Evolutionary conservation across 2,888 invertebrate genomes (phyloP).

Genomic region (Calliscelio sp.): DNA sequence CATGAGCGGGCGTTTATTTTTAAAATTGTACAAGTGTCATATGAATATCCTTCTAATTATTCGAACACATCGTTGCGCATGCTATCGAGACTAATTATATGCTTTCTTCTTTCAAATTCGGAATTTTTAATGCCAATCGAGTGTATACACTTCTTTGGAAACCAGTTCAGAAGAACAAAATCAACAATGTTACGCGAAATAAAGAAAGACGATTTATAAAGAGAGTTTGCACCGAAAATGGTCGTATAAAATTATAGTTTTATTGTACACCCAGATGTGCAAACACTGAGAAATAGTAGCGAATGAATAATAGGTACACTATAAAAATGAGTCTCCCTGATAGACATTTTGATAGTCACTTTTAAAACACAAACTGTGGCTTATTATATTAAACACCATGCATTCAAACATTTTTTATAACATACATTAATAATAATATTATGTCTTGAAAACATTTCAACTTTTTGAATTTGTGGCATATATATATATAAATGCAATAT

Average conservation of each 20-base stretch:
- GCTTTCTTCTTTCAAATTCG: slow-evolving; percentile 21
- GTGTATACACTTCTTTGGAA: slow-evolving; percentile 5
- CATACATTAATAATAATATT: too few species aligned
- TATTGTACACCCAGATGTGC: slow-evolving; percentile 45
- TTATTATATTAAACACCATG: too few species aligned
- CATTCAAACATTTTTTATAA: too few species aligned
- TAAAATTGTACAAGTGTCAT: slow-evolving; percentile 41
- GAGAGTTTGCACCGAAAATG: slow-evolving; percentile 35
- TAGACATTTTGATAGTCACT: too few species aligned
- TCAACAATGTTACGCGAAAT: slow-evolving; percentile 1
- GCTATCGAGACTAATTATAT: slow-evolving; percentile 47
- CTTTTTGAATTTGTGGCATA: too few species aligned
- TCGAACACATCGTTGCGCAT: slow-evolving; percentile 1
- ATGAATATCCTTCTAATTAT: slow-evolving; percentile 35
- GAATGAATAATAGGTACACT: too few species aligned
- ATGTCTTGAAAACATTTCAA: too few species aligned
- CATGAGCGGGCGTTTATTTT: slow-evolving; percentile 18
- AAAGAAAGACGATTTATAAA: slow-evolving; percentile 13
- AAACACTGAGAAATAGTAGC: slow-evolving; percentile 55
- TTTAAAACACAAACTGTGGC: too few species aligned
- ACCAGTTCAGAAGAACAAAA: slow-evolving; percentile 23
- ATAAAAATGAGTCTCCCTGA: too few species aligned
- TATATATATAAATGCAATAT: too few species aligned
- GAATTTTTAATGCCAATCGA: slow-evolving; percentile 5
- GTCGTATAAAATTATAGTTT: slow-evolving; percentile 24